phyloP scores from a whole-genome alignment of 2,797 vertebrate genomes.

The Semotilus atromaculatus region DNA sequence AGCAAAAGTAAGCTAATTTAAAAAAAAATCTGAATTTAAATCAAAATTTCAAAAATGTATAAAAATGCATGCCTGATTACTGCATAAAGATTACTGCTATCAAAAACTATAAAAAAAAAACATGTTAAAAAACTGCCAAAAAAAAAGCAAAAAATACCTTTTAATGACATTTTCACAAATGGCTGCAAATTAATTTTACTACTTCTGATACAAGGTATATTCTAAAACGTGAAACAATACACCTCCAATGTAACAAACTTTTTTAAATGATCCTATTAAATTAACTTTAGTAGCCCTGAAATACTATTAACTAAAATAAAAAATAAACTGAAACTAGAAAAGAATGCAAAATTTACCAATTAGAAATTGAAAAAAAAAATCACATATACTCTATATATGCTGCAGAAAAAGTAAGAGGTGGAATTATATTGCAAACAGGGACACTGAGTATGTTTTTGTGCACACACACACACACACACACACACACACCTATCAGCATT shows the following conservation, averaged over 20 bases:
- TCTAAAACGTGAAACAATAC: neutral
- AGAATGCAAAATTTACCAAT: neutral
- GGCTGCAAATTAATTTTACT: neutral
- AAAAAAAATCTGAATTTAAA: too few species aligned
- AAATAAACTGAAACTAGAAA: neutral
- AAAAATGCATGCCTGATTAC: neutral
- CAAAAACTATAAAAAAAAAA: neutral
- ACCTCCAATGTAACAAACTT: neutral
- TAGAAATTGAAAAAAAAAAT: neutral
- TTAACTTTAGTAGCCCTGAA: neutral
- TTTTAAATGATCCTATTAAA: neutral
- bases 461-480: neutral
- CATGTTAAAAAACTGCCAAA: neutral
- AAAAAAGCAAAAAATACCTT: neutral
- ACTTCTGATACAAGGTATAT: neutral
- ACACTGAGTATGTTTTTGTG: neutral
- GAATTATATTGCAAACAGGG: neutral
- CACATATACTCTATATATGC: neutral
- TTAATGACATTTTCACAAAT: too few species aligned
- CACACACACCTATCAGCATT: slow-evolving; percentile 17
- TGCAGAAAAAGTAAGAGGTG: neutral
- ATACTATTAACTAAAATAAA: neutral
- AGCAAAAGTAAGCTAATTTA: too few species aligned
- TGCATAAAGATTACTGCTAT: neutral
- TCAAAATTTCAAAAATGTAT: rapidly evolving